Evolutionary conservation across 2,113 vertebrate species (phyloP).

Genomic region (Phylloscopus whistleri): DNA sequence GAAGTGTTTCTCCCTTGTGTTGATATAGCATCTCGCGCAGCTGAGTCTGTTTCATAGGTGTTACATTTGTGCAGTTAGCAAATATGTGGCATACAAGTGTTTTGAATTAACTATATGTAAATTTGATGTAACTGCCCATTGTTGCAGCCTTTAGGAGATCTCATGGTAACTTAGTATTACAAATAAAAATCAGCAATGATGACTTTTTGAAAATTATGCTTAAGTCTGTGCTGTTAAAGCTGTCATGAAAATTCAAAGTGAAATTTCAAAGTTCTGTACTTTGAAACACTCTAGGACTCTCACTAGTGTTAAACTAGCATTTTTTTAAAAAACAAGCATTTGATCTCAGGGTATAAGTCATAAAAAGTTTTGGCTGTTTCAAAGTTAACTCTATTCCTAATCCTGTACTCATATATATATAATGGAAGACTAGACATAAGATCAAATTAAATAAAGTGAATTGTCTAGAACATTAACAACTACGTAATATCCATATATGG

Average conservation of each 20-base stretch:
- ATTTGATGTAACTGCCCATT: not conserved
- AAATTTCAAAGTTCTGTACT: not conserved
- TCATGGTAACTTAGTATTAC: not conserved
- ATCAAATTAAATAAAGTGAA: not conserved
- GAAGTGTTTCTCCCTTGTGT: not conserved
- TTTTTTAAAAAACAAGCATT: not conserved
- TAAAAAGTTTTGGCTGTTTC: not conserved
- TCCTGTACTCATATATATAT: not conserved
- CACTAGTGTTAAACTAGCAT: not conserved
- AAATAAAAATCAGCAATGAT: not conserved
- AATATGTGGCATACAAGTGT: not conserved
- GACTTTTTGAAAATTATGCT: not conserved
- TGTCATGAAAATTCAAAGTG: not conserved
- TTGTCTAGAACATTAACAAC: not conserved
- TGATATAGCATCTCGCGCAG: not conserved
- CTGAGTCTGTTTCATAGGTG: not conserved
- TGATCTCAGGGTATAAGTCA: not conserved
- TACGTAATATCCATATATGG: not conserved
- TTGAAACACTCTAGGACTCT: not conserved
- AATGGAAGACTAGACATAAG: not conserved
- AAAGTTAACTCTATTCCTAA: not conserved
- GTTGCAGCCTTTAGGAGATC: not conserved
- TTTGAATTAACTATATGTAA: not conserved
- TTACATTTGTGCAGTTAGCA: not conserved
- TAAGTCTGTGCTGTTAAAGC: not conserved